Conservation (phyloP, 2,113 vertebrate genomes). For the Toxotes chatareus region DNA sequence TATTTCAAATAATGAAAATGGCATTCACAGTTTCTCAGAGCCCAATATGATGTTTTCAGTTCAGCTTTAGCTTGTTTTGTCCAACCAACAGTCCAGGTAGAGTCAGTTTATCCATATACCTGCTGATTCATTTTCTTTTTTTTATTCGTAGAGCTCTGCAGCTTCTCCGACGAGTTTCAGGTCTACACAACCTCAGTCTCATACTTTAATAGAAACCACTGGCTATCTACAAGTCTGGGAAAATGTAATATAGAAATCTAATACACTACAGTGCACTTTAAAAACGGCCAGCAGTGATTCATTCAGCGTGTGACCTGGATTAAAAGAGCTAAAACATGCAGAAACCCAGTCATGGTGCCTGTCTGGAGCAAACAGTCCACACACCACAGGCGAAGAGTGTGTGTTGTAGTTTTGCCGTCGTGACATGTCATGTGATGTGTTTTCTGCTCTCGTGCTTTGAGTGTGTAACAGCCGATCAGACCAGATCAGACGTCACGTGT, state of each 20-base stretch:
- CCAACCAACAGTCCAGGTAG: background rate
- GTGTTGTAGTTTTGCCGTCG: background rate
- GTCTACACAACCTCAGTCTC: background rate
- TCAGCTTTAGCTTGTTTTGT: background rate
- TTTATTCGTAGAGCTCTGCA: no score
- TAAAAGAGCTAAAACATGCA: constrained; percentile 39
- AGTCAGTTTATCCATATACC: no score
- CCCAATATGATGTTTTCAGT: background rate
- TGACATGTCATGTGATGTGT: background rate
- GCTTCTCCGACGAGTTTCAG: background rate
- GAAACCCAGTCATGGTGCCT: background rate
- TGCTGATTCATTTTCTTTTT: no score
- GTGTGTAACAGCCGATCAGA: background rate
- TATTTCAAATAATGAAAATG: background rate
- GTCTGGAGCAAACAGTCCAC: background rate
- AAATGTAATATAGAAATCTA: background rate
- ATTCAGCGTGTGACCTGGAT: background rate
- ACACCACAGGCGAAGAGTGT: background rate
- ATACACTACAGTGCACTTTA: constrained; percentile 2
- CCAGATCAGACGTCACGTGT: background rate
- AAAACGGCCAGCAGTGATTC: background rate
- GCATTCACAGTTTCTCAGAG: background rate
- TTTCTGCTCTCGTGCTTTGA: constrained; percentile 8
- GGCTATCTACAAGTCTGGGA: no score
- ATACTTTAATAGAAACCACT: background rate